These are phyloP conservation scores for Bettongia penicillata DNA, from an alignment of 2,113 vertebrate genomes.

Conservation along the genomic window DNA sequence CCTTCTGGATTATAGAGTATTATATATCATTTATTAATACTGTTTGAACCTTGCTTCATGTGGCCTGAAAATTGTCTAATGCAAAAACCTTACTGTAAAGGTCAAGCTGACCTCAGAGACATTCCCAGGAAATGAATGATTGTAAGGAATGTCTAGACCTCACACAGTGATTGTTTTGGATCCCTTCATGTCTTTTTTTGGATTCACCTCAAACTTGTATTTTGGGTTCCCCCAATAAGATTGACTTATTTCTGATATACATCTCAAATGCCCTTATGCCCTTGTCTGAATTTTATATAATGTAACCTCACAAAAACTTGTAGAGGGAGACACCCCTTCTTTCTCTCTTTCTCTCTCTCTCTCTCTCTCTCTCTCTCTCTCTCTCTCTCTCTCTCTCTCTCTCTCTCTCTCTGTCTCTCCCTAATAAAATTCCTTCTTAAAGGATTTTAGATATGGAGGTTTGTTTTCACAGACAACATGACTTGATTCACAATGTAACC, in stretches of 20 bases:
- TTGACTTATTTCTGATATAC: neutral
- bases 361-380: too few species aligned
- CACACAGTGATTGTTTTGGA: neutral
- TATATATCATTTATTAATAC: neutral
- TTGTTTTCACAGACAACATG: too few species aligned
- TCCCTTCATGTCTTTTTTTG: neutral
- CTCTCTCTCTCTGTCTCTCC: too few species aligned
- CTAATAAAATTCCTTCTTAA: too few species aligned
- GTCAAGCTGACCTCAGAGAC: neutral
- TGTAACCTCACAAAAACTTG: neutral
- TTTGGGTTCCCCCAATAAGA: neutral
- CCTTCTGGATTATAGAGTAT: neutral
- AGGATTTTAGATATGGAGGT: too few species aligned
- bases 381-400: too few species aligned
- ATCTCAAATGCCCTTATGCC: neutral
- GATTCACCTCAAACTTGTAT: neutral
- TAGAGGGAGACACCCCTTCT: neutral
- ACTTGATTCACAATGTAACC: too few species aligned
- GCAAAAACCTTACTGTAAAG: neutral
- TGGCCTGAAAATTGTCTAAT: neutral
- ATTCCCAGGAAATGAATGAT: neutral
- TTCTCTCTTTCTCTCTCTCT: neutral
- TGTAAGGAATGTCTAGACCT: neutral
- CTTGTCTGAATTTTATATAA: neutral
- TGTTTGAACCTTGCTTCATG: neutral